These are phyloP conservation scores for Trachemys scripta DNA, from an alignment of 2,113 vertebrate genomes.

Conservation along the genomic window DNA sequence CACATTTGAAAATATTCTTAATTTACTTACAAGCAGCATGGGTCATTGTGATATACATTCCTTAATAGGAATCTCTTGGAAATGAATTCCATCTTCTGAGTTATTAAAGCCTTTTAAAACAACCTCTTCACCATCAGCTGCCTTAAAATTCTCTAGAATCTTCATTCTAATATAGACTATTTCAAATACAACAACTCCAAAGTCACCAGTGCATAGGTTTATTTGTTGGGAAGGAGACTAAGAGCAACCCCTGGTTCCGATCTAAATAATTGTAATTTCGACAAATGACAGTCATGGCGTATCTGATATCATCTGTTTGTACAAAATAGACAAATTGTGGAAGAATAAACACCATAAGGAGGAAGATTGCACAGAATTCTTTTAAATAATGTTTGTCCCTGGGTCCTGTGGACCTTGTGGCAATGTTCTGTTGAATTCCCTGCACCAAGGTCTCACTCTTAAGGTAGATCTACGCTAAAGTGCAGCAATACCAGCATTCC, in stretches of 20 bases:
- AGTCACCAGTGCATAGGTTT: background rate
- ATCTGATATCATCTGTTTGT: background rate
- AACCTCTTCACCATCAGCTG: conserved; percentile 40
- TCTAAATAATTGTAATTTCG: background rate
- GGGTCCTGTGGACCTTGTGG: background rate
- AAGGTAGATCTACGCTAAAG: background rate
- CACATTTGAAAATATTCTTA: background rate
- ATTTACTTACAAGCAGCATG: conserved; percentile 5
- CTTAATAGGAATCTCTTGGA: conserved; percentile 15
- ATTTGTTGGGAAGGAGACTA: background rate
- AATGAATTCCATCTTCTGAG: background rate
- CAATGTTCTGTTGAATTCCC: background rate
- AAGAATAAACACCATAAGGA: background rate
- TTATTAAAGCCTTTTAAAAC: conserved; percentile 32
- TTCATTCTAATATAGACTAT: background rate
- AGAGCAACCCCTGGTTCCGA: background rate
- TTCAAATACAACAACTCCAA: conserved; percentile 15
- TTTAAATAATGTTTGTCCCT: background rate
- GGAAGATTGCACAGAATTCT: background rate
- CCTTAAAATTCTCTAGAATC: conserved; percentile 49
- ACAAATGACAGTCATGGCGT: background rate
- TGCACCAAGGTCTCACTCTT: background rate
- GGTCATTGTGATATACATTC: background rate
- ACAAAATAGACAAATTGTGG: background rate
- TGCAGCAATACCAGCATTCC: fast-evolving